Evolutionary conservation across 2,888 invertebrate species (phyloP).

Genomic region (Phalangium opilio): DNA sequence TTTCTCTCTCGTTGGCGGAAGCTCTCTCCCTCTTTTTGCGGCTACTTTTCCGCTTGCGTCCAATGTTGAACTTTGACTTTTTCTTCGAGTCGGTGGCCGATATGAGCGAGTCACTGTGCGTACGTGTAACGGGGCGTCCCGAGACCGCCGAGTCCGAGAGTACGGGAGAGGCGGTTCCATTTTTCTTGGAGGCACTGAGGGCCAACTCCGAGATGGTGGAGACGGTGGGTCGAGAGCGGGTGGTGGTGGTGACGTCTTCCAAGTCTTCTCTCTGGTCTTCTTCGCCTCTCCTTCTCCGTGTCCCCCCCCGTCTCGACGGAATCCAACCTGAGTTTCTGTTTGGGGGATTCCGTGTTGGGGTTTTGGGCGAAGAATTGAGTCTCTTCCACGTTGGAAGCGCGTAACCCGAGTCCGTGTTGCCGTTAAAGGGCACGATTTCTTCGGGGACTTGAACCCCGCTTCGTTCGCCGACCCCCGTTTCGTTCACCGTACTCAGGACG

Average conservation of each 20-base stretch:
- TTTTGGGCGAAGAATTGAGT: conserved; percentile 23
- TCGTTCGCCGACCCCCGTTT: not conserved
- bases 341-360: not conserved
- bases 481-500: conserved; percentile 53
- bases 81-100: conserved; percentile 14
- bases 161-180: conserved; percentile 58
- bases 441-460: conserved; percentile 5
- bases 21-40: conserved; percentile 88
- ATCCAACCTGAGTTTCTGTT: not conserved
- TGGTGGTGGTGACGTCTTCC: no score
- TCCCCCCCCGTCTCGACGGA: not conserved
- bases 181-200: conserved; percentile 31
- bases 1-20: conserved; percentile 85
- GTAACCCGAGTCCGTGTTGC: conserved; percentile 71
- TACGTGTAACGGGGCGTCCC: not conserved
- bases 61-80: conserved; percentile 22
- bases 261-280: no score
- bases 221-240: no score
- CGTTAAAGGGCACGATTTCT: conserved; percentile 26
- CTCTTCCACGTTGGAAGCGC: conserved; percentile 45
- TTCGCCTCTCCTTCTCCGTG: no score
- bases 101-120: conserved; percentile 1
- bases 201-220: conserved; percentile 51
- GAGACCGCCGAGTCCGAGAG: not conserved
- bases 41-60: conserved; percentile 68